These are phyloP conservation scores for Prionailurus viverrinus DNA, from an alignment of 2,113 vertebrate species.

Conservation along the genomic window DNA sequence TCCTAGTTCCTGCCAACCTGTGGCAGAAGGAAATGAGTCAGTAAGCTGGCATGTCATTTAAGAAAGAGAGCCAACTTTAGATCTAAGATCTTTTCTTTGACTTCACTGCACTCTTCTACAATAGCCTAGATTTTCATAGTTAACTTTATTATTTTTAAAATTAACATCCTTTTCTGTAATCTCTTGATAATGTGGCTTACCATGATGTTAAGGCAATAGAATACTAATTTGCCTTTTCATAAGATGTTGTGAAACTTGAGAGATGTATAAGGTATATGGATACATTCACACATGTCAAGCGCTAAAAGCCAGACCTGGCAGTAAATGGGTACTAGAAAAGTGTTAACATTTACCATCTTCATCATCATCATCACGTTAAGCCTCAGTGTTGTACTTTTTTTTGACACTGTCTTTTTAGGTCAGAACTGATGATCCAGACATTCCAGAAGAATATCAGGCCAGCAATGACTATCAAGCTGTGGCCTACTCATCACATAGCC, in stretches of 20 bases:
- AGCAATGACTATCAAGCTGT: slow-evolving; percentile 82
- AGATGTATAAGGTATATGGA: neutral
- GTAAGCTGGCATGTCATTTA: neutral
- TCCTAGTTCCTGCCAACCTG: neutral
- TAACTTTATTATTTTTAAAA: neutral
- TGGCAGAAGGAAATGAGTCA: neutral
- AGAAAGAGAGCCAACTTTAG: slow-evolving; percentile 3
- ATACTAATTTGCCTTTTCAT: neutral
- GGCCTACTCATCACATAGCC: slow-evolving; percentile 89
- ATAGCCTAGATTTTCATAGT: neutral
- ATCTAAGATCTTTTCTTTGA: neutral
- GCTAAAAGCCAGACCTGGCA: neutral
- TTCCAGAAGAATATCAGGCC: slow-evolving; percentile 87
- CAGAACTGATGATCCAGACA: slow-evolving; percentile 84
- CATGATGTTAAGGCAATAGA: neutral
- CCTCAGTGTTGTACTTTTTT: neutral
- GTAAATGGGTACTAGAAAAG: neutral
- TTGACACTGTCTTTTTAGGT: slow-evolving; percentile 84
- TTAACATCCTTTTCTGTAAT: neutral
- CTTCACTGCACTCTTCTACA: neutral
- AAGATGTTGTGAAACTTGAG: neutral
- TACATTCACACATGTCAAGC: neutral
- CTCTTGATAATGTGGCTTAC: neutral
- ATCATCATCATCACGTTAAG: neutral
- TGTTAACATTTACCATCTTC: neutral